Evolutionary conservation across 2,888 invertebrate species (phyloP).

Genomic region (Melanotus villosus): DNA sequence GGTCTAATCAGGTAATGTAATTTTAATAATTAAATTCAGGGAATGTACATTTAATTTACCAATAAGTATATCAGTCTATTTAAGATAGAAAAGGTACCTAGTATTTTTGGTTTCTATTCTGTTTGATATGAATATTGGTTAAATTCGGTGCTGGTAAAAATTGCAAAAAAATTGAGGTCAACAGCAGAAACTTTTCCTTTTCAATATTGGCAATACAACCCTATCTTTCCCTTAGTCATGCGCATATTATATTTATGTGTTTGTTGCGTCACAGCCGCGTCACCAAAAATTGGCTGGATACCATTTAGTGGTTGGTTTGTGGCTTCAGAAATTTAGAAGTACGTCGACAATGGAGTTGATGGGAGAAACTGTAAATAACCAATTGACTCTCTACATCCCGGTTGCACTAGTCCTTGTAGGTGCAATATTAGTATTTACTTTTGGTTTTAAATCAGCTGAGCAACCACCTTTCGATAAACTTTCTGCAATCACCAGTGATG

Average conservation of each 20-base stretch:
- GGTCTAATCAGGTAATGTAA: too few relatives aligned
- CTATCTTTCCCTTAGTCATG: not conserved
- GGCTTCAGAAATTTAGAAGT: slow-evolving; percentile 24
- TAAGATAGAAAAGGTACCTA: too few relatives aligned
- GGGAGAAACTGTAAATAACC: slow-evolving; percentile 73
- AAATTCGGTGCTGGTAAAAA: not conserved
- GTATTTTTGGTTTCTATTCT: too few relatives aligned
- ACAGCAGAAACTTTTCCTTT: not conserved
- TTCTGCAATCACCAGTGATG: slow-evolving; percentile 73
- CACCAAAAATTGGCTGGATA: slow-evolving; percentile 70
- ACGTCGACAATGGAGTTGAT: slow-evolving; percentile 72
- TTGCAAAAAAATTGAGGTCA: not conserved
- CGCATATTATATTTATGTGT: slow-evolving; percentile 5
- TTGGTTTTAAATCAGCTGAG: slow-evolving; percentile 85
- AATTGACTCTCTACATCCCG: slow-evolving; percentile 72
- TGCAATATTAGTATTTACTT: slow-evolving; percentile 82
- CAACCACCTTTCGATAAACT: slow-evolving; percentile 86
- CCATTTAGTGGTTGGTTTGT: slow-evolving; percentile 45
- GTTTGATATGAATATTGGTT: too few relatives aligned
- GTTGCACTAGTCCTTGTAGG: slow-evolving; percentile 78
- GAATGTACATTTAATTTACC: too few relatives aligned
- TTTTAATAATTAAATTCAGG: too few relatives aligned
- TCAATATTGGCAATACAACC: not conserved
- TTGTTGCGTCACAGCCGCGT: slow-evolving; percentile 79
- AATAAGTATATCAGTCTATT: too few relatives aligned